Percentiles rank a stretch among this genome's conserved stretches.
These are phyloP conservation scores for Ischnura elegans DNA, from an alignment of 2,888 invertebrate species.

Conservation along the genomic window DNA sequence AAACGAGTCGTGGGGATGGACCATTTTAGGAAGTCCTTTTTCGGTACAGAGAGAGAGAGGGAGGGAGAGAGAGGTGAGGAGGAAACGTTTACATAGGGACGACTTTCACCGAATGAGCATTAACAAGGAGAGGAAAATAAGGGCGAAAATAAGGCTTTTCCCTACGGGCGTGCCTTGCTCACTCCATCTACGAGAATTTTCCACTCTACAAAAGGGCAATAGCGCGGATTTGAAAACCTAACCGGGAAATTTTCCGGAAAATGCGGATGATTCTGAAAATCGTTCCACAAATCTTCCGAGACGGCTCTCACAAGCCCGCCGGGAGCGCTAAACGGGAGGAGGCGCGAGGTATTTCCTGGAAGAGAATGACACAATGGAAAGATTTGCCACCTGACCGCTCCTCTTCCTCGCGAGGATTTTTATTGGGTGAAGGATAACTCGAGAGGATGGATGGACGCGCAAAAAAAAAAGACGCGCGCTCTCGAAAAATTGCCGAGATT, in stretches of 20 bases:
- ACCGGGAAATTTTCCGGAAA: neutral
- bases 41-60: neutral
- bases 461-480: too few relatives aligned
- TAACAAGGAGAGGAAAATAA: too few relatives aligned
- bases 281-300: neutral
- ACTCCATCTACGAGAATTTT: neutral
- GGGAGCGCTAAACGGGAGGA: neutral
- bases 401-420: neutral
- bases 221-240: neutral
- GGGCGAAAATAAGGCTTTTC: neutral
- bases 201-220: neutral
- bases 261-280: neutral
- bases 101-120: slow-evolving; percentile 19
- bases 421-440: neutral
- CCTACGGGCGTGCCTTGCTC: neutral
- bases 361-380: neutral
- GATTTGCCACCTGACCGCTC: neutral
- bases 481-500: too few relatives aligned
- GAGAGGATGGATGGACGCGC: neutral
- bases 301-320: neutral
- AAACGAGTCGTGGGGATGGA: too few relatives aligned
- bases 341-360: neutral
- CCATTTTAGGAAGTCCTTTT: neutral
- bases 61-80: neutral
- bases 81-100: neutral